These are phyloP conservation scores for Macrosteles quadrilineatus DNA, from an alignment of 1,140 invertebrate genomes.

Conservation along the genomic window DNA sequence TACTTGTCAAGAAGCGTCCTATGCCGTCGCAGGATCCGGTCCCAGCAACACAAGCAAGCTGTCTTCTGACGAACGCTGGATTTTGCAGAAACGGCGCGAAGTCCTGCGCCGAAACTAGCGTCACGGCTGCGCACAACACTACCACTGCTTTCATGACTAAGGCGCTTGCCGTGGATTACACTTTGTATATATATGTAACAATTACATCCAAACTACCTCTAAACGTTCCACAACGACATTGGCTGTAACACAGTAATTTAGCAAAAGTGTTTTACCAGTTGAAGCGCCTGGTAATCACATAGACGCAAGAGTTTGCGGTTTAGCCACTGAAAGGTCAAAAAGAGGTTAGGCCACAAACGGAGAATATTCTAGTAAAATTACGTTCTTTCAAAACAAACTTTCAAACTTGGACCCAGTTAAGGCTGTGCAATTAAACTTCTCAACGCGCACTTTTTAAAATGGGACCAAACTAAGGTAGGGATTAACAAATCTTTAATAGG, in stretches of 20 bases:
- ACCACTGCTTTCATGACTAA: background rate
- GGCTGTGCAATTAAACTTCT: too few relatives aligned
- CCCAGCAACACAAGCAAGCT: background rate
- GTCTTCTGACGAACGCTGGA: background rate
- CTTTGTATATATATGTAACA: background rate
- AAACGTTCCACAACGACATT: background rate
- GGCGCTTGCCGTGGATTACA: background rate
- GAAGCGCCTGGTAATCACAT: too few relatives aligned
- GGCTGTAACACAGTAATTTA: background rate
- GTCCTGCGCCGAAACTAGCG: background rate
- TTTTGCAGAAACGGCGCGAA: conserved; percentile 8
- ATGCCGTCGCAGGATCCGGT: background rate
- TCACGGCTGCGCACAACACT: background rate
- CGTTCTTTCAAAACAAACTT: too few relatives aligned
- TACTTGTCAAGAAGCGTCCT: background rate
- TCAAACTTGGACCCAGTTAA: too few relatives aligned
- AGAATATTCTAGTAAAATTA: too few relatives aligned
- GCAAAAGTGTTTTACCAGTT: too few relatives aligned
- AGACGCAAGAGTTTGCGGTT: too few relatives aligned
- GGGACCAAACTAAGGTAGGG: too few relatives aligned
- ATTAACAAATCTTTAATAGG: too few relatives aligned
- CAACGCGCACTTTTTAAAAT: too few relatives aligned
- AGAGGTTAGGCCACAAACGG: too few relatives aligned
- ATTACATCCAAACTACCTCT: background rate
- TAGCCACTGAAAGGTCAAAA: too few relatives aligned